A percentile compares a stretch with the other conserved stretches of the same genome.
Conservation (phyloP, 2,888 invertebrate species). For the Ochlodes sylvanus region DNA sequence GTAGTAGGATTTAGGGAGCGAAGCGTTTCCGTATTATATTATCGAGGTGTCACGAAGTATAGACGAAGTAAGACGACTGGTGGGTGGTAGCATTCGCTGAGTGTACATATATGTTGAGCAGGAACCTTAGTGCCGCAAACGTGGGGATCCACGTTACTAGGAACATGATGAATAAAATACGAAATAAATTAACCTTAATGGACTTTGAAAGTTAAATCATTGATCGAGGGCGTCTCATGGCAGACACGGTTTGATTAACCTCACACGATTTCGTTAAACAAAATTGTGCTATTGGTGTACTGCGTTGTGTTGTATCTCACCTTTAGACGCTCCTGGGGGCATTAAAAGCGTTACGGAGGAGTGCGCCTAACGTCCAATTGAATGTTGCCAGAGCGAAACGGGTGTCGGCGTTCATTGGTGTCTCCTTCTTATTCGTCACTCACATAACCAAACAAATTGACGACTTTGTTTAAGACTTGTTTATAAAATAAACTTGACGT, state of each 20-base stretch:
- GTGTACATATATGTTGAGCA: too few relatives aligned
- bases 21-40: too few relatives aligned
- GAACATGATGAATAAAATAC: too few relatives aligned
- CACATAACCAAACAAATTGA: conserved; percentile 34
- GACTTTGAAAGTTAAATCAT: too few relatives aligned
- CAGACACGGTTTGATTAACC: neutral
- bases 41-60: too few relatives aligned
- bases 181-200: too few relatives aligned
- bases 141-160: too few relatives aligned
- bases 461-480: neutral
- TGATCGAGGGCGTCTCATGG: neutral
- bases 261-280: conserved; percentile 13
- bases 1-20: too few relatives aligned
- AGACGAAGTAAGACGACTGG: too few relatives aligned
- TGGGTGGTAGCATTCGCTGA: too few relatives aligned
- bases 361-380: neutral
- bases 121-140: too few relatives aligned
- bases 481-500: neutral
- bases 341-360: neutral
- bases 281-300: conserved; percentile 3
- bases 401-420: conserved; percentile 38
- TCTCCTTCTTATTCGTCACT: conserved; percentile 46
- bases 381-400: conserved; percentile 43
- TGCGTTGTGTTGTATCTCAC: neutral
- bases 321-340: neutral